These are phyloP conservation scores for Minunthozetes semirufus DNA, from an alignment of 2,888 invertebrate species.

Conservation along the genomic window DNA sequence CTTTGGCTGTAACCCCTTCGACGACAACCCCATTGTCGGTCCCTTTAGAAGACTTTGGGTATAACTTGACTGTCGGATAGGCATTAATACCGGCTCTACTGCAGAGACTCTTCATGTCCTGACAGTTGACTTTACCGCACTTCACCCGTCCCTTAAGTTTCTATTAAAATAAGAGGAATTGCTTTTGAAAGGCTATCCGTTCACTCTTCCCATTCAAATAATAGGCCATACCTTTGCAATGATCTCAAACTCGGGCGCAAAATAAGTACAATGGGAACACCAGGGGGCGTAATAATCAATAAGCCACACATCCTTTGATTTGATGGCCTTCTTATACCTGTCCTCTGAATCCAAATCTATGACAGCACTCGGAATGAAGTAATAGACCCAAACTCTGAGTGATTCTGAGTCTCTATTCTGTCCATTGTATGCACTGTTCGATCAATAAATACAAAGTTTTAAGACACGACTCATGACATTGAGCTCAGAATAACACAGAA, in stretches of 20 bases:
- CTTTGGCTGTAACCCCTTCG: background rate
- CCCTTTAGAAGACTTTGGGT: background rate
- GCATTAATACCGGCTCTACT: background rate
- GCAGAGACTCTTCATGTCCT: background rate
- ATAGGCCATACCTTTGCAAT: slow-evolving; percentile 57
- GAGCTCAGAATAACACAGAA: too few relatives aligned
- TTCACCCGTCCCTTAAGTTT: slow-evolving; percentile 3
- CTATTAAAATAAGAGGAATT: background rate
- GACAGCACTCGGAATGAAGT: slow-evolving; percentile 58
- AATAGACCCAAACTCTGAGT: slow-evolving; percentile 59
- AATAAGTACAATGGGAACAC: slow-evolving; percentile 54
- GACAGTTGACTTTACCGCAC: background rate
- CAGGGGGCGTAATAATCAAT: slow-evolving; percentile 52
- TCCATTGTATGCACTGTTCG: slow-evolving; percentile 55
- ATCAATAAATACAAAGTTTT: slow-evolving; percentile 23
- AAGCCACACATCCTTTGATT: slow-evolving; percentile 53
- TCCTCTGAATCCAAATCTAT: slow-evolving; percentile 50
- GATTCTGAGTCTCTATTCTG: slow-evolving; percentile 58
- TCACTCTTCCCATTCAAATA: too few relatives aligned
- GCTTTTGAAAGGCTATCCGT: too few relatives aligned
- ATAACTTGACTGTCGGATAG: slow-evolving; percentile 8
- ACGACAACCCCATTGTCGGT: background rate
- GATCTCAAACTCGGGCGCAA: slow-evolving; percentile 62
- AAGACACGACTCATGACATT: too few relatives aligned
- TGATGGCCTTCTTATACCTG: slow-evolving; percentile 53